A percentile compares a stretch with the other conserved stretches of the same genome.
Evolutionary conservation across 2,797 vertebrate species (phyloP).

Genomic region (Ctenopoma kingsleyae): DNA sequence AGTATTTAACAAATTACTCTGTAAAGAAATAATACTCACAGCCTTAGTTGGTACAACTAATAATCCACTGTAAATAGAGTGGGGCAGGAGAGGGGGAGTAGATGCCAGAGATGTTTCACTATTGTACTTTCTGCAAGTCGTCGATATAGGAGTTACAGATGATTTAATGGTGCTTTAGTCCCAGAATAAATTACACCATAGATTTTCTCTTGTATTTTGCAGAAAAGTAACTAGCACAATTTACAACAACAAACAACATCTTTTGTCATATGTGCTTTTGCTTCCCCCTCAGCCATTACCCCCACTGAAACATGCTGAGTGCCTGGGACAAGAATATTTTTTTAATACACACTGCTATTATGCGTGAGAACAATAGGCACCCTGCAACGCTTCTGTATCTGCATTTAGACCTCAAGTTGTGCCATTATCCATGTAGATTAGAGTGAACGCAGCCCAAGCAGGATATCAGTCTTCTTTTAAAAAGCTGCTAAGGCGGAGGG

Average conservation of each 20-base stretch:
- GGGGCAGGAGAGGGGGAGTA: not conserved
- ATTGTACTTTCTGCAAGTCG: not conserved
- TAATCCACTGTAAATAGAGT: not conserved
- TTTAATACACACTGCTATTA: constrained; percentile 45
- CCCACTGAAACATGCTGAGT: not conserved
- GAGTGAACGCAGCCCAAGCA: constrained; percentile 30
- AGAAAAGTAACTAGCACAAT: not conserved
- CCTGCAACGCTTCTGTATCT: constrained; percentile 34
- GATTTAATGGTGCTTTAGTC: constrained; percentile 2
- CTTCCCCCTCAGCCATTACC: not conserved
- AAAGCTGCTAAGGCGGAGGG: constrained; percentile 20
- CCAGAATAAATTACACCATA: not conserved
- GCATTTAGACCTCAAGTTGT: constrained; percentile 56
- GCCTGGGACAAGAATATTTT: constrained; percentile 24
- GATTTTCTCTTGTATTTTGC: not conserved
- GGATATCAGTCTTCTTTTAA: constrained; percentile 14
- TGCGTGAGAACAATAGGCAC: constrained; percentile 39
- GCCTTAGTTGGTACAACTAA: no score
- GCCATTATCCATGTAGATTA: constrained; percentile 62
- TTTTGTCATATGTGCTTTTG: constrained; percentile 11
- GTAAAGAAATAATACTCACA: no score
- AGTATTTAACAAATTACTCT: not conserved
- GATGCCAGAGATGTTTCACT: not conserved
- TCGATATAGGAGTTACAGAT: not conserved
- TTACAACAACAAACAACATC: constrained; percentile 30